These are phyloP conservation scores for Panurus biarmicus DNA, from an alignment of 2,113 vertebrate species.

Conservation along the genomic window DNA sequence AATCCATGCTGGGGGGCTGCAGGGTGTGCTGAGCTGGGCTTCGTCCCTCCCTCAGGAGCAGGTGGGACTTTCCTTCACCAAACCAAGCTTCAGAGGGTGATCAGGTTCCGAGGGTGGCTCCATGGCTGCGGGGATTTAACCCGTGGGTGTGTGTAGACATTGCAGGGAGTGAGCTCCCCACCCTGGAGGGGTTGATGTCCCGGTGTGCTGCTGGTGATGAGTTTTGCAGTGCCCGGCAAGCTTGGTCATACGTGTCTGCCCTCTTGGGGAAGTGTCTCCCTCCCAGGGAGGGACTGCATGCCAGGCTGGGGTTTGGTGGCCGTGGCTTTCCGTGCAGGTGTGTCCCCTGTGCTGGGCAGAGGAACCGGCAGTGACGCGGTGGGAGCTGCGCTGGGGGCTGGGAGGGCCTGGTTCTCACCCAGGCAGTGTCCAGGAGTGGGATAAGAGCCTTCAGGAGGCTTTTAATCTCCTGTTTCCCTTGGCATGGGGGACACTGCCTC, in stretches of 20 bases:
- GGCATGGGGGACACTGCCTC: rapidly evolving
- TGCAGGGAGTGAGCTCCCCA: neutral
- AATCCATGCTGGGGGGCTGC: neutral
- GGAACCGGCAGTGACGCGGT: rapidly evolving
- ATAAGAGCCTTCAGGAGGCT: neutral
- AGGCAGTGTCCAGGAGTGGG: neutral
- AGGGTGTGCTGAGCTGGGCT: neutral
- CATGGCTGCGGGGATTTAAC: neutral
- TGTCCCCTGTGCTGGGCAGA: neutral
- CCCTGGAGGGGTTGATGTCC: neutral
- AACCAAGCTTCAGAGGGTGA: rapidly evolving
- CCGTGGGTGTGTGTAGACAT: rapidly evolving
- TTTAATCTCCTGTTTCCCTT: neutral
- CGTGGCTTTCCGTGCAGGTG: neutral
- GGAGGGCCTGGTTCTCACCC: neutral
- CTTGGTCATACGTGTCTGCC: rapidly evolving
- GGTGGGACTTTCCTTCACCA: neutral
- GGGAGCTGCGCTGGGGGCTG: neutral
- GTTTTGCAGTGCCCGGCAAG: rapidly evolving
- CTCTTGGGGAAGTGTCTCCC: neutral
- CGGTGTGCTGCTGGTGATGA: rapidly evolving
- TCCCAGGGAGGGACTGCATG: neutral
- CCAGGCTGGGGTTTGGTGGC: neutral
- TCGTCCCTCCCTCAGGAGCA: neutral
- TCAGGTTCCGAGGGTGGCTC: rapidly evolving